Evolutionary conservation across 2,113 vertebrate species (phyloP).

Genomic region (Polypterus bichir): DNA sequence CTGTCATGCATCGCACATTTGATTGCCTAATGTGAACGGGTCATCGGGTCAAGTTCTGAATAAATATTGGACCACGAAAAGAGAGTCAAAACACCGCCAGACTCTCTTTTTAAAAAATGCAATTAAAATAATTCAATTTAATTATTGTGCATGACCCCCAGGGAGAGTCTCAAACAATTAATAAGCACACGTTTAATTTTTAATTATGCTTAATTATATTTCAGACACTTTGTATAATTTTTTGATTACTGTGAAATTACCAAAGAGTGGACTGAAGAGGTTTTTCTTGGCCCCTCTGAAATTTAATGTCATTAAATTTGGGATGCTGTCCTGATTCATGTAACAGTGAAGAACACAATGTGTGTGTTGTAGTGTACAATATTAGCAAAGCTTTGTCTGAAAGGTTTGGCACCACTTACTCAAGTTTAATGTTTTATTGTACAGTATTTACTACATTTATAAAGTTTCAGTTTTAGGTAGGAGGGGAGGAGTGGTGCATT

Average conservation of each 20-base stretch:
- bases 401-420: no score
- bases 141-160: slow-evolving; percentile 1
- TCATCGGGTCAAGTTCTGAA: background rate
- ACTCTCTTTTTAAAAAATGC: background rate
- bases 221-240: slow-evolving; percentile 1
- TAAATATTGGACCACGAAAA: background rate
- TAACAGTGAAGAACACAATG: no score
- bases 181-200: background rate
- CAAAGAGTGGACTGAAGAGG: background rate
- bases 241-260: background rate
- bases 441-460: no score
- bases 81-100: background rate
- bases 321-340: no score
- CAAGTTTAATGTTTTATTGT: no score
- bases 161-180: background rate
- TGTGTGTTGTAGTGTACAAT: no score
- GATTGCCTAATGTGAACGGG: background rate
- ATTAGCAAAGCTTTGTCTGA: no score
- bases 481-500: no score
- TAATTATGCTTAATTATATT: slow-evolving; percentile 3
- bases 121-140: background rate
- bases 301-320: no score
- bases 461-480: no score
- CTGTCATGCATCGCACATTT: no score
- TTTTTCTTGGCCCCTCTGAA: no score